Evolutionary conservation across 2,113 vertebrate genomes (phyloP), one percentile per base, ranked within the genome.

Genomic region (Pangasianodon hypophthalmus): DNA sequence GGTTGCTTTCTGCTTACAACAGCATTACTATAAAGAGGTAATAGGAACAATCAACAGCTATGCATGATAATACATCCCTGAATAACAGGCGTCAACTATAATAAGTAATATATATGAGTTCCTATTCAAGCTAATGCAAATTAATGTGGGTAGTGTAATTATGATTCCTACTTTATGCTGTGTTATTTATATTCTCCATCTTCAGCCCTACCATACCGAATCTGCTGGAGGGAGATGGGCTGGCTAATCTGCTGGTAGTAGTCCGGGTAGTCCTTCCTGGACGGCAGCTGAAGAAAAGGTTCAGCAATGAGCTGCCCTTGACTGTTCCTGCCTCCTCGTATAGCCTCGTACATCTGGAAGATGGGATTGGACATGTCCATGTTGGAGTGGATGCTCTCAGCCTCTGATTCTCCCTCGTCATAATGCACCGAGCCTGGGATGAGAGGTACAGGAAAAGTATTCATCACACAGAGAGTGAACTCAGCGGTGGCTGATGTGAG

Each of bases 211-310:
- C 37, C 19, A 32, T 79, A 99, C 98, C 98, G 98, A 94, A 99
- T 99, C 92, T 98, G 97, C 88, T 97, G 97, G 73, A 99, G 94
- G 56, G 98, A 98, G 94, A 98, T 96, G 64, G 98, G 98, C 86
- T 97, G 95, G 94, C 95, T 98, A 94, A 98, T 99, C 94, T 99
- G 98, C 89, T 98, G 98, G 94, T 97, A 99, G 95, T 99, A 99
- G 96, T 99, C 97, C 2, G 98, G 98, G 90, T 99, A 99, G 91
- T 99, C 98, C 92, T 99, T 99, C 95, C 97, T 98, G 90, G 97
- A 98, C 86, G 98, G 98, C 88, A 99, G 96, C 94, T 99, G 98
- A 92, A 98, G 96, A 94, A 99, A 99, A 8, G 98, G 98, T 93
- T 99, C 98, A 0, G 98, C 97, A 92, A 99, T 97, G 86, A 99